A percentile compares a stretch with the other conserved stretches of the same genome.
phyloP scores from a whole-genome alignment of 1,140 invertebrate species.

The Pseudomyrmex dendroicus region DNA sequence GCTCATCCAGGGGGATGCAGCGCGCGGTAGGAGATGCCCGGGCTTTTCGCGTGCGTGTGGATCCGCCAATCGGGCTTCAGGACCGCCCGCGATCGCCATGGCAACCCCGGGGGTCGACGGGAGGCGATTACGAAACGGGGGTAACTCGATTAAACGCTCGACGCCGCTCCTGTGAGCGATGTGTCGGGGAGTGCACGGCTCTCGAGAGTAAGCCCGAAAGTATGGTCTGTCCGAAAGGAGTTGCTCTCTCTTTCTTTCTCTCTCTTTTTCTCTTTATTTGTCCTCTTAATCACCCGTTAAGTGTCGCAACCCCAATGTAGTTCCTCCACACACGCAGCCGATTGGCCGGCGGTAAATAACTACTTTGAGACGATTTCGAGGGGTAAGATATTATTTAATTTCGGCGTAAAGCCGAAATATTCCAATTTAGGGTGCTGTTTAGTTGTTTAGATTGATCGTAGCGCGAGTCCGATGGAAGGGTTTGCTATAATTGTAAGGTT shows the following conservation, averaged over 20 bases:
- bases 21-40: constrained; percentile 61
- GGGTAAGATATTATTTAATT: constrained; percentile 28
- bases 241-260: constrained; percentile 21
- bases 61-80: constrained; percentile 72
- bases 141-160: constrained; percentile 74
- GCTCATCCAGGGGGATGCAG: constrained; percentile 63
- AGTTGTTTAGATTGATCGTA: constrained; percentile 25
- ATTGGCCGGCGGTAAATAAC: constrained; percentile 38
- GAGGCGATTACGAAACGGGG: constrained; percentile 71
- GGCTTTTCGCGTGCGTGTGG: constrained; percentile 69
- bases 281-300: constrained; percentile 75
- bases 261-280: constrained; percentile 60
- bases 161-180: constrained; percentile 59
- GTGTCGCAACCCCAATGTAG: constrained; percentile 67
- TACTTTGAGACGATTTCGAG: constrained; percentile 31
- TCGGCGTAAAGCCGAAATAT: constrained; percentile 13
- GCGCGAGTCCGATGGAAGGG: background rate
- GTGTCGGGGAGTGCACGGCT: constrained; percentile 33
- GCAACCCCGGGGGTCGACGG: constrained; percentile 72
- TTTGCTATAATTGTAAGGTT: background rate
- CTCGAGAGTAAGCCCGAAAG: constrained; percentile 32
- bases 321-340: constrained; percentile 52
- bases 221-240: constrained; percentile 54
- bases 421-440: background rate
- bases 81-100: constrained; percentile 78